Conservation (phyloP, 2,797 vertebrate genomes). For the Phalanger gymnotis region DNA sequence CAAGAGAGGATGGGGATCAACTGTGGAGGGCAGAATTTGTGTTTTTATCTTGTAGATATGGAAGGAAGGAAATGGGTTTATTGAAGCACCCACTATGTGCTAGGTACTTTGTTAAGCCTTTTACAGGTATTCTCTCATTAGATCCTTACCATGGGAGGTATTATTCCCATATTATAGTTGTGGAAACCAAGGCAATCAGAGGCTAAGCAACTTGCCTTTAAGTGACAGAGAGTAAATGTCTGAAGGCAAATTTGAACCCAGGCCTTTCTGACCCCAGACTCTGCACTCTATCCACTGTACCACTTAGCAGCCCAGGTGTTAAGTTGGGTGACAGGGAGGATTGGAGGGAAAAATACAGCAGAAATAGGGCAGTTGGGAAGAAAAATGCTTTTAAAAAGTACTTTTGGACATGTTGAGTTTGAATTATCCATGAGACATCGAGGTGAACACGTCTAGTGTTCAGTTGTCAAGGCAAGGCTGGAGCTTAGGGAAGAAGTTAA, state of each 20-base stretch:
- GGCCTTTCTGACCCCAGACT: background rate
- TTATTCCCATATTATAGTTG: background rate
- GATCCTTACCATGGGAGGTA: background rate
- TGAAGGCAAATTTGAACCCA: background rate
- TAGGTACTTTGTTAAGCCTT: background rate
- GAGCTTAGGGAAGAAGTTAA: background rate
- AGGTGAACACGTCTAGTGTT: background rate
- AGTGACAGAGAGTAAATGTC: background rate
- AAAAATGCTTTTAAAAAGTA: background rate
- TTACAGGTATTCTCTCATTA: background rate
- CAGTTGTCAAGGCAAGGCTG: background rate
- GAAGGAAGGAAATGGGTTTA: background rate
- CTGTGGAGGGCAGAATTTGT: background rate
- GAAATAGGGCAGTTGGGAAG: background rate
- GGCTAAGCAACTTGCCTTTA: background rate
- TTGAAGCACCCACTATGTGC: background rate
- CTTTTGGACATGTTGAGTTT: background rate
- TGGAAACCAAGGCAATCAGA: background rate
- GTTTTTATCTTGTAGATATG: background rate
- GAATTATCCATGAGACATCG: background rate
- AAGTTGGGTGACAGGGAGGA: background rate
- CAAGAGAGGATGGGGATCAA: background rate
- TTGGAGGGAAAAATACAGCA: background rate
- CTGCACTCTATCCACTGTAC: background rate
- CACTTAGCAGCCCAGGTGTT: background rate